Conservation (phyloP, 2,797 vertebrate genomes). For the Hafferia zeledoni region DNA sequence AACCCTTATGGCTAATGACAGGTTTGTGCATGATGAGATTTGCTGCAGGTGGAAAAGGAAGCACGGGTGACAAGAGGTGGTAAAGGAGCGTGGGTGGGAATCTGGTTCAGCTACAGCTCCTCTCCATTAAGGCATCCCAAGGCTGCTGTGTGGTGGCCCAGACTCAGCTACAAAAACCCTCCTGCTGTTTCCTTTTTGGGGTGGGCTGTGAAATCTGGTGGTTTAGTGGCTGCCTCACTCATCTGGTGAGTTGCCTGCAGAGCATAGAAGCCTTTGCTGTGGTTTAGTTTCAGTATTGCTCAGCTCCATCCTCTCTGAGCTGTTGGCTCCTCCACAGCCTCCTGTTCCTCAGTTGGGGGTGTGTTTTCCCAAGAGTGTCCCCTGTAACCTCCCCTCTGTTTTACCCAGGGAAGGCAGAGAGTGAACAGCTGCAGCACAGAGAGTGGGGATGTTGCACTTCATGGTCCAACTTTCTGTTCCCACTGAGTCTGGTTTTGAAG, state of each 20-base stretch:
- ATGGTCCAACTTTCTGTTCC: background rate
- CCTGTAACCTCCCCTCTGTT: background rate
- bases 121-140: rapidly evolving
- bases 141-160: background rate
- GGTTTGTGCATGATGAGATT: background rate
- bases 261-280: background rate
- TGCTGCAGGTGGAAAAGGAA: background rate
- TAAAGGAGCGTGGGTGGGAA: rapidly evolving
- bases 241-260: rapidly evolving
- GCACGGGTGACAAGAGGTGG: background rate
- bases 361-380: background rate
- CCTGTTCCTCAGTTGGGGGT: background rate
- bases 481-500: background rate
- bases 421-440: background rate
- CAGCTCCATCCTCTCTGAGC: background rate
- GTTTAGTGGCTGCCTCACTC: rapidly evolving
- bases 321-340: rapidly evolving
- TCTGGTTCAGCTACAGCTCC: background rate
- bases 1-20: background rate
- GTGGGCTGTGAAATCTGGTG: rapidly evolving
- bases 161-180: background rate
- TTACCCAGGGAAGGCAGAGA: background rate
- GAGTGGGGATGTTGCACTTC: background rate
- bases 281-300: background rate
- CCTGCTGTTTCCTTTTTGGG: background rate